Percentiles rank a stretch among this genome's conserved stretches.
phyloP scores from a whole-genome alignment of 2,113 vertebrate species.

The Sinosuthora webbiana region DNA sequence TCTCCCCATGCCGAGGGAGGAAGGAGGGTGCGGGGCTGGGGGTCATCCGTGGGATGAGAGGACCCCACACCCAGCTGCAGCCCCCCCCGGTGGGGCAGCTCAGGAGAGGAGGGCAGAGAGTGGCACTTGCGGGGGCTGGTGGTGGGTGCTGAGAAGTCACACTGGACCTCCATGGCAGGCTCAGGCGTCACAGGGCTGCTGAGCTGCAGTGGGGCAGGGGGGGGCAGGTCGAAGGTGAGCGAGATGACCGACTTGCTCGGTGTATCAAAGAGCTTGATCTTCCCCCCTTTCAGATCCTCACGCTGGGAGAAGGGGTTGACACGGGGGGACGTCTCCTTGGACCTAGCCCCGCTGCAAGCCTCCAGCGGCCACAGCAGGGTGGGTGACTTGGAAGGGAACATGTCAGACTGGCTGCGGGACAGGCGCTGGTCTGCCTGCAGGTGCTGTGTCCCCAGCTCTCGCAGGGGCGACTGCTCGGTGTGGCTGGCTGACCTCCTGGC shows the following conservation, averaged over 20 bases:
- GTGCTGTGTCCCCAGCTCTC: background rate
- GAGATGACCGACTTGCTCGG: constrained; percentile 89
- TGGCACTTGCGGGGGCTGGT: constrained; percentile 77
- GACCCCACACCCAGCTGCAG: background rate
- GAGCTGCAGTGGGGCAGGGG: constrained; percentile 63
- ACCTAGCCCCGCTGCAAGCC: constrained; percentile 16
- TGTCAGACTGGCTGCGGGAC: constrained; percentile 86
- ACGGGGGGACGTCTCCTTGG: constrained; percentile 71
- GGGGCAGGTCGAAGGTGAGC: constrained; percentile 82
- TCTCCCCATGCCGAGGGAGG: fast-evolving
- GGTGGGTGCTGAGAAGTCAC: constrained; percentile 35
- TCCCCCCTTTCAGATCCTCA: constrained; percentile 89
- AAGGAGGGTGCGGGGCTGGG: fast-evolving
- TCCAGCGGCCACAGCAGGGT: background rate
- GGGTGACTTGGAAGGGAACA: constrained; percentile 72
- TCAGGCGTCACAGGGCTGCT: constrained; percentile 65
- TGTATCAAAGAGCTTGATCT: constrained; percentile 90
- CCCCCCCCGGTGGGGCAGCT: constrained; percentile 70
- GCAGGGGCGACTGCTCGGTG: background rate
- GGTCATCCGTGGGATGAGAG: fast-evolving
- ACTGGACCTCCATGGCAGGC: constrained; percentile 39
- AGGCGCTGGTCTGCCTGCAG: constrained; percentile 73
- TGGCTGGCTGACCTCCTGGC: background rate
- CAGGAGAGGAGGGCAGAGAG: constrained; percentile 86
- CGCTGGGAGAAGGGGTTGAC: constrained; percentile 93